A percentile compares a stretch with the other conserved stretches of the same genome.
These are phyloP conservation scores for Colius striatus DNA, from an alignment of 2,113 vertebrate species.

Conservation along the genomic window DNA sequence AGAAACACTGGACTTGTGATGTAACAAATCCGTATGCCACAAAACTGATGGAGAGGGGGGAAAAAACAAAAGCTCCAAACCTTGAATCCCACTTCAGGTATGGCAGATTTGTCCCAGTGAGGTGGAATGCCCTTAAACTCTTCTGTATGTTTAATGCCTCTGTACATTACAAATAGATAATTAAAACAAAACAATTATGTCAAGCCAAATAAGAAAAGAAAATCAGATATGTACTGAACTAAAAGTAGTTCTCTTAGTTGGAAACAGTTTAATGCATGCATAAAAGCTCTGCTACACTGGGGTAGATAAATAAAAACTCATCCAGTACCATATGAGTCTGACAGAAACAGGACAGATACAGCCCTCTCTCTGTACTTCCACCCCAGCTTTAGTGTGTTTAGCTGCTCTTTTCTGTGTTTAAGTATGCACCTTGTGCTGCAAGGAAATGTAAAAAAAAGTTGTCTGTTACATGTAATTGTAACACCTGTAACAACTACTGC, in stretches of 20 bases:
- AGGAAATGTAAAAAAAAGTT: neutral
- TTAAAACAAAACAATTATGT: neutral
- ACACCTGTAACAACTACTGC: neutral
- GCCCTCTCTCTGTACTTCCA: neutral
- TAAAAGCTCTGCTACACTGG: neutral
- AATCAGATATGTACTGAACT: neutral
- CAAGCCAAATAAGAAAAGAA: neutral
- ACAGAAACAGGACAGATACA: neutral
- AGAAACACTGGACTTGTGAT: neutral
- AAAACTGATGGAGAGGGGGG: neutral
- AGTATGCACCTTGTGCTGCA: neutral
- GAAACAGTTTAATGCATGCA: neutral
- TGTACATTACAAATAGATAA: neutral
- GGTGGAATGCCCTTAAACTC: conserved; percentile 72
- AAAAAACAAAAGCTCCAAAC: conserved; percentile 59
- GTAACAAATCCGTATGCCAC: neutral
- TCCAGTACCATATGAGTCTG: neutral
- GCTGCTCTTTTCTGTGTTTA: neutral
- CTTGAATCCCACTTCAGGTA: conserved; percentile 83
- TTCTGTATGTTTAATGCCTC: conserved; percentile 31
- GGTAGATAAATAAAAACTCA: neutral
- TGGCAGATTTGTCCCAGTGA: conserved; percentile 85
- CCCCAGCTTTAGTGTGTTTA: neutral
- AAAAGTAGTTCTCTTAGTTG: neutral
- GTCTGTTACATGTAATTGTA: neutral